These are phyloP conservation scores for Mermis nigrescens DNA, from an alignment of 2,888 invertebrate genomes.

Conservation along the genomic window DNA sequence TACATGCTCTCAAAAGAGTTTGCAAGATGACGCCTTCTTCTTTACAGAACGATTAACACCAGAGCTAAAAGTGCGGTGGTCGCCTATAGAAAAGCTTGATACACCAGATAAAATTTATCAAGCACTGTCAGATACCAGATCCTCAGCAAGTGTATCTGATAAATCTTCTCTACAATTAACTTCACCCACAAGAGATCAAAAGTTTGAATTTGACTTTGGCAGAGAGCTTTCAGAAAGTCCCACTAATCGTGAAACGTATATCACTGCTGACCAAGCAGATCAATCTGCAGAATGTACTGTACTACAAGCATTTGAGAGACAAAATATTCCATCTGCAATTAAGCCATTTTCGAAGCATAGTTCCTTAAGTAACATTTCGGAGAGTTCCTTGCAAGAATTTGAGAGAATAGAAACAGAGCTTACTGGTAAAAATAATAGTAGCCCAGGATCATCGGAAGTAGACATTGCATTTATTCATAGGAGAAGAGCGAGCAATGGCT, in stretches of 20 bases:
- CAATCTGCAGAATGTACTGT: too few relatives aligned
- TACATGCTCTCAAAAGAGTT: slow-evolving; percentile 8
- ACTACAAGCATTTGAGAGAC: too few relatives aligned
- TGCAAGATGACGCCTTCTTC: slow-evolving; percentile 11
- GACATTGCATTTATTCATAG: slow-evolving; percentile 17
- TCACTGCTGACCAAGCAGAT: neutral
- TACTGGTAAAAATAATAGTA: slow-evolving; percentile 15
- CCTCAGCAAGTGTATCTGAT: neutral
- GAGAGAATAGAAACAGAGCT: slow-evolving; percentile 25
- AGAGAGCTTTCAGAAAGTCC: too few relatives aligned
- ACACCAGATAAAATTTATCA: too few relatives aligned
- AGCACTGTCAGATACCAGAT: too few relatives aligned
- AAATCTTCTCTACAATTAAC: neutral
- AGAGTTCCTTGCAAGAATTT: slow-evolving; percentile 20
- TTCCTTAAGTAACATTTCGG: slow-evolving; percentile 13
- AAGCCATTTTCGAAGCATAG: neutral
- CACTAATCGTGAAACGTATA: neutral
- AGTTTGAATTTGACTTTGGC: too few relatives aligned
- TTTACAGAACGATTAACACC: slow-evolving; percentile 12
- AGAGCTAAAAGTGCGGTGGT: slow-evolving; percentile 11
- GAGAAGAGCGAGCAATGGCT: slow-evolving; percentile 1
- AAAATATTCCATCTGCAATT: neutral
- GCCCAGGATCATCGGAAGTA: slow-evolving; percentile 22
- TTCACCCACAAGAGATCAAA: neutral
- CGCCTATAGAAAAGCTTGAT: slow-evolving; percentile 1